Conservation (phyloP, 2,888 invertebrate genomes). For the Crematogaster levior region DNA sequence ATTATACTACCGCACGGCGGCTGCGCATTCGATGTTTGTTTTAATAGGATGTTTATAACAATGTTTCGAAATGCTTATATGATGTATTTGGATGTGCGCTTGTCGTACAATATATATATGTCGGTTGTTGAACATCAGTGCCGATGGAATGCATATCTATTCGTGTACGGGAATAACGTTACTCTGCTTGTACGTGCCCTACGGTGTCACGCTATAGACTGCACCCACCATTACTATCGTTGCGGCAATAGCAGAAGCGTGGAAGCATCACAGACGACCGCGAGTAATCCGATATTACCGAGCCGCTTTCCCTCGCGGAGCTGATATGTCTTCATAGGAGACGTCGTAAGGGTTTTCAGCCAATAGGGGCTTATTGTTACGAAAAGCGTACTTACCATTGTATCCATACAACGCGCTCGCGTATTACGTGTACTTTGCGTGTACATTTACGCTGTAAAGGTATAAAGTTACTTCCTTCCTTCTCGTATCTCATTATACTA, state of each 20-base stretch:
- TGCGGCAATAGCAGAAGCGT: constrained; percentile 62
- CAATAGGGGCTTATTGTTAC: constrained; percentile 60
- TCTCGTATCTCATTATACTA: neutral
- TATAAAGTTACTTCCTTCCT: constrained; percentile 8
- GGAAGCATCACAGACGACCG: constrained; percentile 68
- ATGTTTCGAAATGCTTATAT: neutral
- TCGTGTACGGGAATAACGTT: constrained; percentile 72
- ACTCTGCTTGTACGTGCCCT: constrained; percentile 56
- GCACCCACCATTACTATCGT: constrained; percentile 61
- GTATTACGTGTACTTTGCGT: constrained; percentile 18
- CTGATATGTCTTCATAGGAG: constrained; percentile 63
- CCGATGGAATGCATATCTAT: constrained; percentile 65
- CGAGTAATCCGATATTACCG: constrained; percentile 83
- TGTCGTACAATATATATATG: constrained; percentile 31
- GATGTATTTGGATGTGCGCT: neutral
- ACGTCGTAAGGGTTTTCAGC: constrained; percentile 68
- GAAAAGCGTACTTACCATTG: constrained; percentile 58
- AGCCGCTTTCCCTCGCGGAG: constrained; percentile 75
- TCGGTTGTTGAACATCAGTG: constrained; percentile 64
- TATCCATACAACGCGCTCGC: constrained; percentile 32
- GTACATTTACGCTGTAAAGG: neutral
- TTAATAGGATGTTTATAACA: constrained; percentile 18
- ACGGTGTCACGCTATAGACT: constrained; percentile 58
- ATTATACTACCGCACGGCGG: neutral
- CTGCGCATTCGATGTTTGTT: neutral